These are phyloP conservation scores for Xenentodon cancila DNA, from an alignment of 2,797 vertebrate genomes.

Conservation along the genomic window DNA sequence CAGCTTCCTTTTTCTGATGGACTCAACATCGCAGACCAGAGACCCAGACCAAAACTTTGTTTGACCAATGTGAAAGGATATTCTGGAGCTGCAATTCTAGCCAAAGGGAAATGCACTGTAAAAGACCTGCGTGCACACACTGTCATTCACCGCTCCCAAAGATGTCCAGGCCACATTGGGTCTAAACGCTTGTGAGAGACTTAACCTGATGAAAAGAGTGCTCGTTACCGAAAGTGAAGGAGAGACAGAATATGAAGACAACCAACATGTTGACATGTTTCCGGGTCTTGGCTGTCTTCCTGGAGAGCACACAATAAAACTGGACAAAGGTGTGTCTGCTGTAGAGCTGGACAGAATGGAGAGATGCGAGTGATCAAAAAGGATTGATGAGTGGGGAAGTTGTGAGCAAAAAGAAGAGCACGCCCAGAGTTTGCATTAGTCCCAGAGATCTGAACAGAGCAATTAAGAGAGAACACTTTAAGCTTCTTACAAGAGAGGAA, in stretches of 20 bases:
- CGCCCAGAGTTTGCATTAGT: background rate
- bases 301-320: slow-evolving; percentile 5
- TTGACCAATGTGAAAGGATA: slow-evolving; percentile 8
- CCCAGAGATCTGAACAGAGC: background rate
- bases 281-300: background rate
- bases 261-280: background rate
- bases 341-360: background rate
- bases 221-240: background rate
- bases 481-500: background rate
- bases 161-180: background rate
- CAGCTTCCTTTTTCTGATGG: too few species aligned
- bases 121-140: background rate
- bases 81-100: slow-evolving; percentile 7
- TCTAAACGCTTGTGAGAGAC: background rate
- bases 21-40: too few species aligned
- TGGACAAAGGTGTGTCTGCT: slow-evolving; percentile 12
- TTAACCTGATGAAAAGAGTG: background rate
- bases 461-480: slow-evolving; percentile 3
- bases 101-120: slow-evolving; percentile 14
- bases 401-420: slow-evolving; percentile 5
- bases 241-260: background rate
- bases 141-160: background rate
- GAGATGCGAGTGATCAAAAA: background rate
- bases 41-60: slow-evolving; percentile 1
- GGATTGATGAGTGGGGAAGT: background rate